Conservation (phyloP, 2,888 invertebrate genomes). For the Eilema griseolum region DNA sequence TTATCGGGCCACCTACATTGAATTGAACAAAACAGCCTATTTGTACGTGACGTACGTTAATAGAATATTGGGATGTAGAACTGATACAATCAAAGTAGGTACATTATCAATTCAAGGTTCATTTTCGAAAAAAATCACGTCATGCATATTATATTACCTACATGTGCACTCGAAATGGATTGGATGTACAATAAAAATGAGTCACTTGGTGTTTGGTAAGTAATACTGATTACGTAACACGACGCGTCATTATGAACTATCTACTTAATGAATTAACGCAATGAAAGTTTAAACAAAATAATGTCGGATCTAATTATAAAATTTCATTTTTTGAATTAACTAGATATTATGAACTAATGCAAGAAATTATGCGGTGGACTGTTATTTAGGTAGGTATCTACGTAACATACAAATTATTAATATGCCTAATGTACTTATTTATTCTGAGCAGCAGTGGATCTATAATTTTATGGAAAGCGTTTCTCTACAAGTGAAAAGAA, state of each 20-base stretch:
- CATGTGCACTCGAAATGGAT: background rate
- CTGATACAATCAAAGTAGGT: conserved; percentile 8
- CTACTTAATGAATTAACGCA: too few species aligned
- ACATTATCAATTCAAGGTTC: conserved; percentile 10
- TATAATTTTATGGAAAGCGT: too few species aligned
- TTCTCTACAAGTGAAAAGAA: too few species aligned
- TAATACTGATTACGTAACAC: background rate
- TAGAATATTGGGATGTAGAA: conserved; percentile 3
- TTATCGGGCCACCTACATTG: background rate
- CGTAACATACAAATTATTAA: too few species aligned
- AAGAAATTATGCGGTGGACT: too few species aligned
- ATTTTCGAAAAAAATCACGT: conserved; percentile 14
- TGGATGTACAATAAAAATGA: background rate
- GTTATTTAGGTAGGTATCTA: too few species aligned
- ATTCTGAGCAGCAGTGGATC: too few species aligned
- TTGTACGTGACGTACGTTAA: conserved; percentile 25
- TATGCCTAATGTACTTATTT: too few species aligned
- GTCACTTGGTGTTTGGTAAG: background rate
- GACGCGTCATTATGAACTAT: too few species aligned
- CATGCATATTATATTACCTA: conserved; percentile 3
- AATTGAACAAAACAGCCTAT: conserved; percentile 30
- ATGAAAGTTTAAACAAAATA: background rate
- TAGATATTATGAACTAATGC: too few species aligned
- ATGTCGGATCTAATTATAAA: background rate
- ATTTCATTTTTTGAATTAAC: background rate